Base-by-base conservation (phyloP, 2,797 vertebrate genomes). In the Brachyrhaphis roseni region DNA sequence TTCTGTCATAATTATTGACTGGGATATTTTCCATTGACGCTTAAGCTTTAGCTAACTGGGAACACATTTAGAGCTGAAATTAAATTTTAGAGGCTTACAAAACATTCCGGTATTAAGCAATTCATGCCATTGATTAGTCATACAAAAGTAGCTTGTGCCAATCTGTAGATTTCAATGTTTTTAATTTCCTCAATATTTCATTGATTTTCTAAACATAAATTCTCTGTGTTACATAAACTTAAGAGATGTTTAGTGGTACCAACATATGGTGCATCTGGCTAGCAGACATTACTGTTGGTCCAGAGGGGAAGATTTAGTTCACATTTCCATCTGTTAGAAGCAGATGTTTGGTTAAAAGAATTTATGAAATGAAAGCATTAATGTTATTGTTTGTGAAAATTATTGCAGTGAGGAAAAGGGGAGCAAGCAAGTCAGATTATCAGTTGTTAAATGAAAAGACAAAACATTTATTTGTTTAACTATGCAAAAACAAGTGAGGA, bases 61-160 rank as follows among this genome's bases (percentile, higher is more conserved):
- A 78, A 57, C 82, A 86, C 13, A 45, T 81, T 82, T 46, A 62
- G 10, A 57, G 82, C 59, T 80, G 2, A 74, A 72, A 45, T 71
- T 28, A 59, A 81, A 39, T 66, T 26, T 41, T 66, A 57, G 26
- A 2, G 46, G 26, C 34, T 59, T 59, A 46, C 5, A 68, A 45
- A 34, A 78, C 36, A 80, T 41, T 41, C 31, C 11, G 62, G 66
- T 10, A 71, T 53, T 23, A 46, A 72, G n/a, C 28, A 41, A 18
- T 15, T 53, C 4, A 23, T 31, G 28, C 57, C 62, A 64, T 74
- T 57, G 26, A 45, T 39, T 15, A 64, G 13, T 16, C 20, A 16
- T 55, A 28, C 26, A 84, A 78, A 39, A 47, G 43, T 16, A 78
- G 13, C 45, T 10, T 73, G 8, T 76, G 36, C 41, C 53, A 34